Conservation (phyloP, 2,797 vertebrate genomes). For the Corythornis leucogaster region DNA sequence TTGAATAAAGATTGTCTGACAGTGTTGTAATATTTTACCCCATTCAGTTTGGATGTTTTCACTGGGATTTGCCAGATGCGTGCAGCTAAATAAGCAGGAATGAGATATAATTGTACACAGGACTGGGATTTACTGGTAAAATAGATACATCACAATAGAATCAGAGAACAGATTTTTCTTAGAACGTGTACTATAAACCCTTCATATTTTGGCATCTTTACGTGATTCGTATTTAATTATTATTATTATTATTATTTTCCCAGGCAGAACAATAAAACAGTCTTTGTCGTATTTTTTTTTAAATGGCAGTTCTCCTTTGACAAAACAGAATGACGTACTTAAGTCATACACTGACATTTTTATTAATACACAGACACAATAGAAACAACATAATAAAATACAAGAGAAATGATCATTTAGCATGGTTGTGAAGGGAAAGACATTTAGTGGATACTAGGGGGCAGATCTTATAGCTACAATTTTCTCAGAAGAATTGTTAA, state of each 20-base stretch:
- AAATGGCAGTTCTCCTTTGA: background rate
- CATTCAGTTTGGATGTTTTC: slow-evolving; percentile 43
- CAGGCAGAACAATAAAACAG: slow-evolving; percentile 9
- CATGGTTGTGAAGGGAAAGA: background rate
- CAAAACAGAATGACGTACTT: background rate
- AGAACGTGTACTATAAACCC: slow-evolving; percentile 49
- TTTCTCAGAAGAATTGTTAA: background rate
- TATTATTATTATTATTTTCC: slow-evolving; percentile 19
- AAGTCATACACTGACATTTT: background rate
- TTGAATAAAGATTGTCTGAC: slow-evolving; percentile 48
- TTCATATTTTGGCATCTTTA: slow-evolving; percentile 63
- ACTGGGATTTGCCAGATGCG: slow-evolving; percentile 35
- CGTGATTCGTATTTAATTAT: slow-evolving; percentile 43
- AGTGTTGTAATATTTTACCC: slow-evolving; percentile 43
- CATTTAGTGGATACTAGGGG: background rate
- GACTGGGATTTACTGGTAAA: slow-evolving; percentile 42
- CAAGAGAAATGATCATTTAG: background rate
- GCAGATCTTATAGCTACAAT: background rate
- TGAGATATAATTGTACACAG: slow-evolving; percentile 5
- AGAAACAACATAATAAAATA: background rate
- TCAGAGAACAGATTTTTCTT: slow-evolving; percentile 62
- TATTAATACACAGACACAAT: background rate
- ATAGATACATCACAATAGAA: slow-evolving; percentile 30
- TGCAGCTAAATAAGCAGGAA: slow-evolving; percentile 16
- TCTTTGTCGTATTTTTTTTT: background rate